Base-by-base conservation (phyloP, 2,113 vertebrate genomes). In the Gracilinanus agilis region DNA sequence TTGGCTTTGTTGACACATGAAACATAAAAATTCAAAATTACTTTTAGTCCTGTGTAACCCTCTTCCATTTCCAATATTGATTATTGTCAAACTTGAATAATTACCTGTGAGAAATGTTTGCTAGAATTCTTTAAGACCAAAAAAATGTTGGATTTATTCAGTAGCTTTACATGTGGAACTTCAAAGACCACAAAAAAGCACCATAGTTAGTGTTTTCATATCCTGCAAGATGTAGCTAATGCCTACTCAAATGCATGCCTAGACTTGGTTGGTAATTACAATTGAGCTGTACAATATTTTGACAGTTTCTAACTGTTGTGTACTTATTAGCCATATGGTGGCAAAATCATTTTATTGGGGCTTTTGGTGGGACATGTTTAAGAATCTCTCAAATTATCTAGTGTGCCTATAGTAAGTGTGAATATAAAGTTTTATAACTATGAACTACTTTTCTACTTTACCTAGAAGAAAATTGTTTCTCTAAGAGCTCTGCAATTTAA, bases 241-340 rank as follows among this genome's bases (percentile, higher is more conserved):
- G 92, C 98, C 98, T 98, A 98, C 98, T 98, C 96, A 88, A 96
- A 98, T 83, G 97, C 98, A n/a, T 98, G 98, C 97, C 98, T 98
- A 97, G 98, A 98, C 98, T 98, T 99, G 98, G 98, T 98, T 97
- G 97, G 97, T 98, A 99, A 98, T 99, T 99, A 98, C 97, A 98
- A 98, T 98, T 98, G 97, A 99, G 98, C 98, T 98, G 98, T 98
- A 98, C 98, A 98, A 98, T 98, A 98, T 99, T 99, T 99, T 98
- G 98, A 98, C 98, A 98, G 98, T 98, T 98, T 98, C 98, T 98
- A 99, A 98, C 98, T 98, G 98, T 98, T 98, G 98, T 97, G 97
- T 98, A 96, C 96, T 97, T 98, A 95, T 98, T 98, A 98, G 97
- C 98, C 97, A 95, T 98, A 97, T 98, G 97, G 97, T 96, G 97